Base-by-base conservation (phyloP, 2,113 vertebrate genomes). In the Penelope pileata region DNA sequence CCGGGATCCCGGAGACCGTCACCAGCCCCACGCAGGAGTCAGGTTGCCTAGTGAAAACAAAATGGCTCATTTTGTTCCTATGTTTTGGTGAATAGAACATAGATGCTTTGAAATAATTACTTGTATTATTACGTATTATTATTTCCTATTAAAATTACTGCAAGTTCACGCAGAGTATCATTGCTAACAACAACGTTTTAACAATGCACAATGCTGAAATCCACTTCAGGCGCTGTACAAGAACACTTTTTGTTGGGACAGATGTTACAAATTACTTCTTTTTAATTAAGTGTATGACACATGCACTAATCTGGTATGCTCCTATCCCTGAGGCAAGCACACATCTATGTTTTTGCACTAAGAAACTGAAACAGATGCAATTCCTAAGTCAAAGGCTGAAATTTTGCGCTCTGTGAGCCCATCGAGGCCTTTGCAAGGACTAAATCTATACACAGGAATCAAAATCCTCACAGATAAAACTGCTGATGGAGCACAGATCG, bases 11-110 rank as follows among this genome's bases (percentile, higher is more conserved):
- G 26, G 16, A 30, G 53, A 12, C 29, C 24, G 8, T 2, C 38
- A 16, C 43, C 4, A 23, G 50, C 13, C 58, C 76, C 27, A 53
- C 0, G 0, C 45, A 58, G 24, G 10, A 60, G 12, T 38, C 48
- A 53, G 63, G 40, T 24, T 68, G 59, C 27, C 29, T 34, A 30
- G 24, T 21, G n/a, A 87, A 64, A 64, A 17, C 14, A 76, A 68
- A 86, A 60, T 8, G 0, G 2, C 8, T 47, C 2, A 5, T 53
- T 68, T 34, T 1, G 11, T 53, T 36, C 36, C 47, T 43, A 22
- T 1, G 17, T 56, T 69, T n/a, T 10, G 2, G 12, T 53, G 14
- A 74, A n/a, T 26, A 68, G 42, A 86, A 38, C 16, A 69, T 7
- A 76, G 67, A 40, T 27, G 16, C 16, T 81, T 54, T 58, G 9